A percentile compares a stretch with the other conserved stretches of the same genome.
Conservation (phyloP, 64 coral and sea anemone species). For the Montipora sp. region DNA sequence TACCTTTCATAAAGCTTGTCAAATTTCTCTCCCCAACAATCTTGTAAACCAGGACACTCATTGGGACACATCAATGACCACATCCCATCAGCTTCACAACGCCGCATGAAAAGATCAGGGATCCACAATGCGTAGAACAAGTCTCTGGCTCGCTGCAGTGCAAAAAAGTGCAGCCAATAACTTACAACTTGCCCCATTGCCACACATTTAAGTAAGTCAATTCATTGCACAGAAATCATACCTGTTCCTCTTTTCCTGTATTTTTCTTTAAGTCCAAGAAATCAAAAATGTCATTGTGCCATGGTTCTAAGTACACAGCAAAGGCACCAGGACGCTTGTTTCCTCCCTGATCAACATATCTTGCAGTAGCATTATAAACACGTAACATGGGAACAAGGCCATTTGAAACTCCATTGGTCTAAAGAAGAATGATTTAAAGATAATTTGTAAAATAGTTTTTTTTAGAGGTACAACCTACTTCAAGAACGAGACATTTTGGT, state of each 20-base stretch:
- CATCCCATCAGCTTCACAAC: constrained; percentile 74
- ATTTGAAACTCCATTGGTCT: constrained; percentile 98
- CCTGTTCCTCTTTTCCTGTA: constrained; percentile 98
- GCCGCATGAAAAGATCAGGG: constrained; percentile 95
- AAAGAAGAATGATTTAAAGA: not conserved
- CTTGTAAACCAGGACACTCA: constrained; percentile 89
- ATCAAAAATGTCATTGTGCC: constrained; percentile 95
- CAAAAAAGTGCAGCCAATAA: not conserved
- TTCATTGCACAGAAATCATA: not conserved
- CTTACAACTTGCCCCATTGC: too few species aligned
- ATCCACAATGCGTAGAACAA: constrained; percentile 96
- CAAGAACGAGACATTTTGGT: too few species aligned
- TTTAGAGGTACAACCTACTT: too few species aligned
- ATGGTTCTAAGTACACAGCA: constrained; percentile 97
- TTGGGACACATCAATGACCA: constrained; percentile 97
- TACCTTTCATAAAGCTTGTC: constrained; percentile 88
- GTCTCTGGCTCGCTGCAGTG: constrained; percentile 87
- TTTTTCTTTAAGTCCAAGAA: constrained; percentile 96
- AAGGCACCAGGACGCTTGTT: constrained; percentile 98
- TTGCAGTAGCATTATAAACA: constrained; percentile 92
- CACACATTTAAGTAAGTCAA: too few species aligned
- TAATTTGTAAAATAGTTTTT: not conserved
- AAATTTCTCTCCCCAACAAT: constrained; percentile 92
- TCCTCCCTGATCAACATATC: constrained; percentile 99
- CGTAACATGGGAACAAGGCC: constrained; percentile 94